Evolutionary conservation across 2,113 vertebrate genomes (phyloP).

Genomic region (Sus scrofa): DNA sequence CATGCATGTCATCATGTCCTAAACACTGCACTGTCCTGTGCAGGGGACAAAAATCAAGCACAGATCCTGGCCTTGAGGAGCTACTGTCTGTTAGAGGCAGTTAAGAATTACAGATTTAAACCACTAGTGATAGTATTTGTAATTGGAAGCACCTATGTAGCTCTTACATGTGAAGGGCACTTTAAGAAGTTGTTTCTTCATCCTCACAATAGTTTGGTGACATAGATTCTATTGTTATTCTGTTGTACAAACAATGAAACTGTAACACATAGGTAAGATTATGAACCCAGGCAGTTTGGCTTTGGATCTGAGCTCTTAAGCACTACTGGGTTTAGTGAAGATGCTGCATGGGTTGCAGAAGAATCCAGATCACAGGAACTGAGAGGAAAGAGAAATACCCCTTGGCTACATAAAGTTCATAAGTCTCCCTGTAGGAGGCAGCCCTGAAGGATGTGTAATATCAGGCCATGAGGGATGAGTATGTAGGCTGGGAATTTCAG

Average conservation of each 20-base stretch:
- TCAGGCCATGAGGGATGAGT: background rate
- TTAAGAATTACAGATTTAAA: background rate
- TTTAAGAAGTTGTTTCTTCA: background rate
- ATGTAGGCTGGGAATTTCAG: conserved; percentile 1
- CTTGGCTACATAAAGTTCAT: background rate
- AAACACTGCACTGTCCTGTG: background rate
- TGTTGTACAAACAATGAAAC: conserved; percentile 17
- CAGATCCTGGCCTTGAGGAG: background rate
- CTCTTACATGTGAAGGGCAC: background rate
- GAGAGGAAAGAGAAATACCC: background rate
- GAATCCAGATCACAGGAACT: background rate
- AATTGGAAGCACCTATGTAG: background rate
- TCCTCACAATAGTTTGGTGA: background rate
- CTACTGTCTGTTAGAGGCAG: background rate
- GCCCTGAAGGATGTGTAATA: background rate
- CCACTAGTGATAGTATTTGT: background rate
- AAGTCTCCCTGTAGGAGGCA: background rate
- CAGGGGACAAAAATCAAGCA: background rate
- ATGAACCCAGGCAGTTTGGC: background rate
- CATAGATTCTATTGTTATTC: conserved; percentile 3
- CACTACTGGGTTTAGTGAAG: background rate
- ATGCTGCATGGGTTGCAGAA: background rate
- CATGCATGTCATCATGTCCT: background rate
- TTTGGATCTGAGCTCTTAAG: background rate
- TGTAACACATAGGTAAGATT: background rate